Conservation (phyloP, 2,888 invertebrate genomes). For the Chironomus tentans region DNA sequence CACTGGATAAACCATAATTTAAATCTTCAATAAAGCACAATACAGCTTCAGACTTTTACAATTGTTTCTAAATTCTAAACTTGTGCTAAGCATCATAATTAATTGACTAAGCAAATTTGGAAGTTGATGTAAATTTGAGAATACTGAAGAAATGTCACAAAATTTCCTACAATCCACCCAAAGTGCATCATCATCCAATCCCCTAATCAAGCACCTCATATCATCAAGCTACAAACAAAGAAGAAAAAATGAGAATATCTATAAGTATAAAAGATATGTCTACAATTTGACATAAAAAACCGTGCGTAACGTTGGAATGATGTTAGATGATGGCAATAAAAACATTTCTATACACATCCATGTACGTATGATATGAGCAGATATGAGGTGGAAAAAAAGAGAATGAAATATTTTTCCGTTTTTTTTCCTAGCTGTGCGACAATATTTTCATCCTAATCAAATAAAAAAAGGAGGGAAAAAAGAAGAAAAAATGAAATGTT, state of each 20-base stretch:
- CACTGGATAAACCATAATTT: no score
- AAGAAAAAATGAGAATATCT: neutral
- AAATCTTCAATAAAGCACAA: no score
- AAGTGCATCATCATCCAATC: no score
- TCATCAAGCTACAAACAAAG: neutral
- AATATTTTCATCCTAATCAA: neutral
- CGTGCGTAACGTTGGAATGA: neutral
- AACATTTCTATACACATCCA: neutral
- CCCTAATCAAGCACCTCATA: no score
- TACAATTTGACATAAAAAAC: slow-evolving; percentile 8
- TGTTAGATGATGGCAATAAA: slow-evolving; percentile 8
- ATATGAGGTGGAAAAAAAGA: neutral
- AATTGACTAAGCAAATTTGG: no score
- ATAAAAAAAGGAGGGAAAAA: neutral
- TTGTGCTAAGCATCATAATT: no score
- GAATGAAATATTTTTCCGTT: neutral
- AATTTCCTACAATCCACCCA: no score
- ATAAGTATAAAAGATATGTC: neutral
- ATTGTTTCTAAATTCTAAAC: no score
- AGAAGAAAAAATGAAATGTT: no score
- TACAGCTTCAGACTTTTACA: no score
- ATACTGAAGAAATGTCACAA: no score
- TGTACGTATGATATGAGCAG: neutral
- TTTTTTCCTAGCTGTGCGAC: neutral
- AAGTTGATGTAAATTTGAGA: no score